phyloP scores from a whole-genome alignment of 2,113 vertebrate species.

The Poicephalus meyeri region DNA sequence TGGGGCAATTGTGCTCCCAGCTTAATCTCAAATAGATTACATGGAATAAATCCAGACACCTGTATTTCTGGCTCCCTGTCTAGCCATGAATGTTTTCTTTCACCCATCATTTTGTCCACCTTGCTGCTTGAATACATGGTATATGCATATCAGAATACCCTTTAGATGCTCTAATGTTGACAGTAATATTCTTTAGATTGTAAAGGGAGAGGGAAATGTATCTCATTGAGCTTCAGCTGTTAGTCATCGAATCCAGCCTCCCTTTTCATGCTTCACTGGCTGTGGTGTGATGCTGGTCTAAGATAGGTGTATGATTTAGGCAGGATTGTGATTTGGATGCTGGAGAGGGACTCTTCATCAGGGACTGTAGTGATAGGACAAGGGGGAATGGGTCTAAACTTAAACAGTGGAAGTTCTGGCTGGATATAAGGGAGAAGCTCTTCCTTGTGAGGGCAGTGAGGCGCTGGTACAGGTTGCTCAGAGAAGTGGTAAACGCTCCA shows the following conservation, averaged over 20 bases:
- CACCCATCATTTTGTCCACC: neutral
- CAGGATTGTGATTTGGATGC: neutral
- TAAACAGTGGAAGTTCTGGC: neutral
- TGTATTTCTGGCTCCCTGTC: neutral
- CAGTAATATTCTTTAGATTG: neutral
- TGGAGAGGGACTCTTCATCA: neutral
- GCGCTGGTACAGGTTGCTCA: neutral
- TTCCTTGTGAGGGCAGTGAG: neutral
- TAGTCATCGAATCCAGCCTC: neutral
- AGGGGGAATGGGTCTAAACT: neutral
- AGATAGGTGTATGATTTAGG: neutral
- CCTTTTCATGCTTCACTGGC: fast-evolving
- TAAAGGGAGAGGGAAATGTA: neutral
- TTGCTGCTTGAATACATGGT: neutral
- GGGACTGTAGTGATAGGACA: neutral
- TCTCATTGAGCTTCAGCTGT: neutral
- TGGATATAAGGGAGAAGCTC: too few species aligned
- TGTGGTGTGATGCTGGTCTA: neutral
- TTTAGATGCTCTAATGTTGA: neutral
- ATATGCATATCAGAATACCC: fast-evolving
- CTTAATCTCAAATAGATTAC: neutral
- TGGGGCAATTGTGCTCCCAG: neutral
- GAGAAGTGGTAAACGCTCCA: too few species aligned
- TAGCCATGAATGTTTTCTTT: neutral
- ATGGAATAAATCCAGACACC: neutral